Evolutionary conservation across 2,888 invertebrate genomes (phyloP), one percentile per base, ranked within the genome.

Genomic region (Argynnis bischoffii): DNA sequence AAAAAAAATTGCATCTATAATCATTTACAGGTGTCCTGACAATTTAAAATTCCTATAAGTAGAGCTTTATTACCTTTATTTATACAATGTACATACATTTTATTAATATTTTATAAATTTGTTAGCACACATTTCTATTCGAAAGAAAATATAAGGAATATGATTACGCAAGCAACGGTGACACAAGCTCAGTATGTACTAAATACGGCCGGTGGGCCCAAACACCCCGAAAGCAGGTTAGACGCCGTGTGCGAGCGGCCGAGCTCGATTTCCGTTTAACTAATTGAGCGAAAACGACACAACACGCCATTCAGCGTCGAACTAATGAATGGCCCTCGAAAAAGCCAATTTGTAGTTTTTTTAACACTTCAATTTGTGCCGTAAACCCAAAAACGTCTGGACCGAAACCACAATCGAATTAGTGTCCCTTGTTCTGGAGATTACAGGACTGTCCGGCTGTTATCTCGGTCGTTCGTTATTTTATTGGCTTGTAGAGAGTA

Each of bases 341-440:
- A 90, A 89, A 86, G 87, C 82, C 90, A 90, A 90, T 92, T 92
- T 91, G 91, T 92, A 90, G 90, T 91, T 92, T 92, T 92, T 92
- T 92, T 89, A 87, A 90, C 88, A 86, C 92, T 87, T 90, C 90
- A 92, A 91, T 92, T 92, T 92, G 92, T 92, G 92, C 88, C 89
- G 87, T 90, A 90, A 89, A 90, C 87, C 88, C 83, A 89, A 92
- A 90, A 90, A 90, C 89, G 87, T 83, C 85, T 87, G 86, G 83
- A 85, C 89, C 89, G 86, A 92, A 92, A 92, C 92, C 92, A 92
- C 92, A 92, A 91, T 92, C 92, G 90, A 92, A 92, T 92, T 92
- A 92, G 92, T 91, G 92, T 91, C 91, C 92, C 92, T 91, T 92
- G 92, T 92, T 91, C 88, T 87, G 88, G 88, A 92, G 92, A 92